Conservation (phyloP, 1,140 invertebrate species). For the Drosophila paulistorum region DNA sequence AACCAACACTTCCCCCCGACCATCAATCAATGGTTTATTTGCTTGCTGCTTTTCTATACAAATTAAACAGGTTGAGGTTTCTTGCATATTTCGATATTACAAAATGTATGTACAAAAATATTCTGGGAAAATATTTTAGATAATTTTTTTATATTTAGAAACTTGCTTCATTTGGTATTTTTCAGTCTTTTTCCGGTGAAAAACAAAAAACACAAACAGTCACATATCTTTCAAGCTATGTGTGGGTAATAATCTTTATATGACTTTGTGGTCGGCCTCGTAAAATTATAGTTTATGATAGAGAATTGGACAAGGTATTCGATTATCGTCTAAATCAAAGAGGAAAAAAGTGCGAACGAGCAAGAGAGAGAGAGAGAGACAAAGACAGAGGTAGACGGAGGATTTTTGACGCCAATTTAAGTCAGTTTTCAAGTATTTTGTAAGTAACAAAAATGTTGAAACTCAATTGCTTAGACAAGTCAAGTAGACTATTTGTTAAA, state of each 20-base stretch:
- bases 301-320: constrained; percentile 10
- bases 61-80: constrained; percentile 10
- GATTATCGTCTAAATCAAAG: background rate
- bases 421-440: constrained; percentile 17
- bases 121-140: constrained; percentile 10
- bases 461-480: constrained; percentile 1
- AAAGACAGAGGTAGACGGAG: background rate
- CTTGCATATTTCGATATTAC: background rate
- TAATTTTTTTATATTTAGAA: constrained; percentile 12
- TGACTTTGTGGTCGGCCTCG: constrained; percentile 9
- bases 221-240: background rate
- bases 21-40: constrained; percentile 11
- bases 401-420: constrained; percentile 16
- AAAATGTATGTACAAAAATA: background rate
- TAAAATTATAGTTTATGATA: constrained; percentile 15
- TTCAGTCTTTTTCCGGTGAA: constrained; percentile 4
- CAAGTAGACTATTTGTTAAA: constrained; percentile 13
- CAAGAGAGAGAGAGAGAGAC: background rate
- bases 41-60: constrained; percentile 3
- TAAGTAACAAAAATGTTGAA: background rate
- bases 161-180: constrained; percentile 2
- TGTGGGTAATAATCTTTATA: constrained; percentile 21
- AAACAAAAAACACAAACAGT: background rate
- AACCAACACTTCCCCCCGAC: background rate
- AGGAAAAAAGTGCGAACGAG: background rate